A percentile compares a stretch with the other conserved stretches of the same genome.
Evolutionary conservation across 2,888 invertebrate genomes (phyloP).

Genomic region (Lasioglossum leucozonium): DNA sequence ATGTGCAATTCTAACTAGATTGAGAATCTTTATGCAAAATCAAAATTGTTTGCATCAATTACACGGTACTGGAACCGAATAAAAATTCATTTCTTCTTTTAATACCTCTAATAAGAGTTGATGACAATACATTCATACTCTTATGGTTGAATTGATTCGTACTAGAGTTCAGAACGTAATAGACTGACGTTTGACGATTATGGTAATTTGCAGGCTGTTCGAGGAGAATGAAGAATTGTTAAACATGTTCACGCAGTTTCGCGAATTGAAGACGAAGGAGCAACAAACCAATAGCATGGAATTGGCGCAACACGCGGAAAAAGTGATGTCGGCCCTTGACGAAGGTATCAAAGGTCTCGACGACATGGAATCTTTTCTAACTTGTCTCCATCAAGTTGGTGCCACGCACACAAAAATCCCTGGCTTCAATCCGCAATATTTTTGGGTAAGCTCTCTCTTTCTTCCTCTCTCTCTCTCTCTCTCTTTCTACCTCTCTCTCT

Average conservation of each 20-base stretch:
- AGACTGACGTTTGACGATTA: not conserved
- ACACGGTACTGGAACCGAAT: too few relatives aligned
- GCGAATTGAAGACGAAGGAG: constrained; percentile 91
- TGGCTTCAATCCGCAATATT: constrained; percentile 94
- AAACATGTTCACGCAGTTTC: constrained; percentile 92
- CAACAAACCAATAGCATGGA: constrained; percentile 93
- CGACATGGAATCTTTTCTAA: constrained; percentile 93
- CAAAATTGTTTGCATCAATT: too few relatives aligned
- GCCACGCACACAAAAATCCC: constrained; percentile 93
- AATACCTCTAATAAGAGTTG: too few relatives aligned
- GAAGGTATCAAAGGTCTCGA: constrained; percentile 95
- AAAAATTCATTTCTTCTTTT: too few relatives aligned
- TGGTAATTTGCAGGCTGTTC: constrained; percentile 89
- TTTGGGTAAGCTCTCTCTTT: constrained; percentile 91
- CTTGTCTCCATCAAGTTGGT: constrained; percentile 93
- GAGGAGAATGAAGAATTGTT: constrained; percentile 93
- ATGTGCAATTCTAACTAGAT: too few relatives aligned
- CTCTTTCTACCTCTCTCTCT: too few relatives aligned
- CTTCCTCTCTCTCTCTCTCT: not conserved
- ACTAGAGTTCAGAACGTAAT: not conserved
- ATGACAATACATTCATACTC: too few relatives aligned
- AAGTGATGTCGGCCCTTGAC: constrained; percentile 95
- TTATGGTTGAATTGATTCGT: not conserved
- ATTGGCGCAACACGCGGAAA: constrained; percentile 93
- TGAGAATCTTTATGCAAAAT: too few relatives aligned